Conservation (phyloP, 2,888 invertebrate genomes). For the Polylopha cassiicola region DNA sequence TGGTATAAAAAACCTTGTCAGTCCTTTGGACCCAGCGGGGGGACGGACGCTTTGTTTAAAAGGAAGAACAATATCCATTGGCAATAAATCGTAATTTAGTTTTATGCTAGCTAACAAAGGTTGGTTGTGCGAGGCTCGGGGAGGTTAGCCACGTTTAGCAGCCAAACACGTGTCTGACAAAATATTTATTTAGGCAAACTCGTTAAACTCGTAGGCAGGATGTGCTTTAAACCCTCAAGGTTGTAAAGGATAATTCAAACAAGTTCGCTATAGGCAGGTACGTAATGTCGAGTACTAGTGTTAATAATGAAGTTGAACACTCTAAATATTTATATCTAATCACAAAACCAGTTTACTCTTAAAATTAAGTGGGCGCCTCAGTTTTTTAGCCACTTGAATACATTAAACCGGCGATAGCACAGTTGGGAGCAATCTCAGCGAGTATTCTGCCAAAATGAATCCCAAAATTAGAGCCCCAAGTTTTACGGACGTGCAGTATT, state of each 20-base stretch:
- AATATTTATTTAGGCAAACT: conserved; percentile 72
- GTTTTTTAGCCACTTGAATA: conserved; percentile 19
- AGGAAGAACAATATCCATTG: conserved; percentile 52
- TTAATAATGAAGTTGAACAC: conserved; percentile 14
- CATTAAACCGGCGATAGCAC: conserved; percentile 16
- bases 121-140: conserved; percentile 36
- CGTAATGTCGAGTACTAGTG: conserved; percentile 17
- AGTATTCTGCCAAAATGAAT: conserved; percentile 17
- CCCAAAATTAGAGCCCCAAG: conserved; percentile 2
- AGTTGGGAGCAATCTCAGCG: conserved; percentile 15
- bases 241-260: conserved; percentile 54
- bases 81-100: conserved; percentile 56
- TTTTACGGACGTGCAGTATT: background rate
- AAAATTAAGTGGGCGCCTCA: conserved; percentile 15
- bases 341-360: conserved; percentile 17
- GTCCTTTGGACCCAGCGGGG: conserved; percentile 57
- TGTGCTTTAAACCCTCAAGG: conserved; percentile 72
- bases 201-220: conserved; percentile 68
- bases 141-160: conserved; percentile 46
- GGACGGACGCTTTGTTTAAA: conserved; percentile 45
- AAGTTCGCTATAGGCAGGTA: conserved; percentile 23
- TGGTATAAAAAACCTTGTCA: conserved; percentile 46
- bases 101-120: conserved; percentile 35
- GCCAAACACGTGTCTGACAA: conserved; percentile 60
- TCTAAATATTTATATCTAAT: conserved; percentile 13